These are phyloP conservation scores for Oriolus oriolus DNA, from an alignment of 2,113 vertebrate genomes.

Conservation along the genomic window DNA sequence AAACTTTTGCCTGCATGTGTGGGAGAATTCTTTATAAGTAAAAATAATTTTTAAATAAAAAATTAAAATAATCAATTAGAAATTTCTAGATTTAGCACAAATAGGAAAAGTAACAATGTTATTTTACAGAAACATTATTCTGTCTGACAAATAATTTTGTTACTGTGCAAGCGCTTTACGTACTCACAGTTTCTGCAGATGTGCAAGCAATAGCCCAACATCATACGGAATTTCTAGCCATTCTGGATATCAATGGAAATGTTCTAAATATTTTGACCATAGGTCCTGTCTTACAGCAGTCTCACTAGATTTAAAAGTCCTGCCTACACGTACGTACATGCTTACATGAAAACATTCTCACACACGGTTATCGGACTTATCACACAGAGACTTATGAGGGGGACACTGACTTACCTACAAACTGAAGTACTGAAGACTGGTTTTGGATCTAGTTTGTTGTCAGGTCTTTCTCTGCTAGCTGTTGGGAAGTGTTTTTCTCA, in stretches of 20 bases:
- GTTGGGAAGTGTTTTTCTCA: background rate
- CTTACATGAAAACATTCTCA: background rate
- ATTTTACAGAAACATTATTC: background rate
- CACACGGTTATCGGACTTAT: too few relatives aligned
- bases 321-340: accelerated
- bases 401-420: background rate
- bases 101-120: background rate
- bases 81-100: background rate
- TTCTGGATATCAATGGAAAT: background rate
- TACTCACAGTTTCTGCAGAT: background rate
- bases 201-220: background rate
- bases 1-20: accelerated
- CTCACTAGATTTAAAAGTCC: background rate
- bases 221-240: background rate
- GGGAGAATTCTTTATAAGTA: background rate
- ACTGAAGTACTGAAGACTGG: background rate
- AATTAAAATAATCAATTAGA: background rate
- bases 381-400: background rate
- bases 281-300: background rate
- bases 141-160: background rate
- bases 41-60: background rate
- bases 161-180: background rate
- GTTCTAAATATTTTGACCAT: background rate
- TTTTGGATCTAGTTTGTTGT: background rate
- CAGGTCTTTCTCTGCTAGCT: background rate